These are phyloP conservation scores for Ophiothrix spiculata DNA, from an alignment of 35 echinoderm and acorn worm species.

Conservation along the genomic window DNA sequence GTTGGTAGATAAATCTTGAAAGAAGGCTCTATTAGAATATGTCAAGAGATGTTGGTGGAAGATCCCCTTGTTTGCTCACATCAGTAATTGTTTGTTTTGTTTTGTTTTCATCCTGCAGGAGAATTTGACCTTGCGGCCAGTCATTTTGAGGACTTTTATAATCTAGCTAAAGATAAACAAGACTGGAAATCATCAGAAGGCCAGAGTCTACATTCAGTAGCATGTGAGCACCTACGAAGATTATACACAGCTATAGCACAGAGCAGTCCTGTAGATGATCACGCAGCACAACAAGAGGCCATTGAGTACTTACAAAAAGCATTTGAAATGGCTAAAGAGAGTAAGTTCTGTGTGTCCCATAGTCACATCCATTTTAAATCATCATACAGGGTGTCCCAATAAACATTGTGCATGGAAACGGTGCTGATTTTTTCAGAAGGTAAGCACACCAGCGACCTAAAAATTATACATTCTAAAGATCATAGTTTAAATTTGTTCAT, in stretches of 20 bases:
- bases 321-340: constrained; percentile 98
- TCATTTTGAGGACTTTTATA: constrained; percentile 90
- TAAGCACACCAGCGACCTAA: no score
- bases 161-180: constrained; percentile 42
- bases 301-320: constrained; percentile 82
- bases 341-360: no score
- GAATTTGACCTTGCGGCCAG: constrained; percentile 59
- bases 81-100: not conserved
- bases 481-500: no score
- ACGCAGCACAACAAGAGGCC: constrained; percentile 58
- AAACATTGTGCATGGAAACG: no score
- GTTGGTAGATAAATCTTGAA: no score
- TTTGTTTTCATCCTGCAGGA: constrained; percentile 43
- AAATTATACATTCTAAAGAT: no score
- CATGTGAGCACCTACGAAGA: constrained; percentile 88
- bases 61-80: no score
- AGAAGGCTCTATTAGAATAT: no score
- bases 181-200: constrained; percentile 71
- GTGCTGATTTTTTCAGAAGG: no score
- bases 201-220: constrained; percentile 58
- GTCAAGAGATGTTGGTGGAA: no score
- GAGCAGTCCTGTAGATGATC: constrained; percentile 39
- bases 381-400: no score
- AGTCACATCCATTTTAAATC: no score
- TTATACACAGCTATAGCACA: constrained; percentile 91